Evolutionary conservation across 2,888 invertebrate genomes (phyloP).

Genomic region (Mycalesis mineus): DNA sequence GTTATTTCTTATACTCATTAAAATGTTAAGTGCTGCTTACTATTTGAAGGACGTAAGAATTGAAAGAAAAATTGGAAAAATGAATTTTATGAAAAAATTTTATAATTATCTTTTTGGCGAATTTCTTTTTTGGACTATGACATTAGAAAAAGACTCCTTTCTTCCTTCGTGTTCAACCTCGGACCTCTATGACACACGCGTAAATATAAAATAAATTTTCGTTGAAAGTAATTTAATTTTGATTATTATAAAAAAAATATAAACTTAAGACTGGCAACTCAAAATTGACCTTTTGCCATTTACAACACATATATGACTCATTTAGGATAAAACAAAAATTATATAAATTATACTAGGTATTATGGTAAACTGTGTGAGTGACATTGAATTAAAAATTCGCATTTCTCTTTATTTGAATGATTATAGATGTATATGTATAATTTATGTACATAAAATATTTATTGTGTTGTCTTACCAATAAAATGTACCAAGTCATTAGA

Average conservation of each 20-base stretch:
- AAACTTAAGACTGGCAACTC: constrained; percentile 21
- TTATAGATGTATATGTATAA: constrained; percentile 14
- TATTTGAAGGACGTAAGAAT: too few species aligned
- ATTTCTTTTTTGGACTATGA: too few species aligned
- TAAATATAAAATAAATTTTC: not conserved
- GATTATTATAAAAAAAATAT: not conserved
- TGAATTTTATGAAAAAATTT: too few species aligned
- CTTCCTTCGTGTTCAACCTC: too few species aligned
- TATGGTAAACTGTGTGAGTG: constrained; percentile 13
- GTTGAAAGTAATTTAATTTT: not conserved
- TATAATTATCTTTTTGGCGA: too few species aligned
- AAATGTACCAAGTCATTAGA: constrained; percentile 28
- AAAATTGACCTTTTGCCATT: constrained; percentile 17
- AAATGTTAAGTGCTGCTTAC: too few species aligned
- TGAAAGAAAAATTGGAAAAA: too few species aligned
- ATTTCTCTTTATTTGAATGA: constrained; percentile 7
- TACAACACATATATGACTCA: constrained; percentile 8
- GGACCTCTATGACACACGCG: too few species aligned
- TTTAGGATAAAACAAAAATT: constrained; percentile 7
- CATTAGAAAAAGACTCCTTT: too few species aligned
- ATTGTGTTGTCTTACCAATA: constrained; percentile 21
- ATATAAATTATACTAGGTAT: constrained; percentile 3
- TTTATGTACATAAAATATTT: constrained; percentile 29
- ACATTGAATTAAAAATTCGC: constrained; percentile 16
- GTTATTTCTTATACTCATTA: too few species aligned